A percentile compares a stretch with the other conserved stretches of the same genome.
phyloP scores from a whole-genome alignment of 2,888 invertebrate species.

The Scaptomyza tumidula region DNA sequence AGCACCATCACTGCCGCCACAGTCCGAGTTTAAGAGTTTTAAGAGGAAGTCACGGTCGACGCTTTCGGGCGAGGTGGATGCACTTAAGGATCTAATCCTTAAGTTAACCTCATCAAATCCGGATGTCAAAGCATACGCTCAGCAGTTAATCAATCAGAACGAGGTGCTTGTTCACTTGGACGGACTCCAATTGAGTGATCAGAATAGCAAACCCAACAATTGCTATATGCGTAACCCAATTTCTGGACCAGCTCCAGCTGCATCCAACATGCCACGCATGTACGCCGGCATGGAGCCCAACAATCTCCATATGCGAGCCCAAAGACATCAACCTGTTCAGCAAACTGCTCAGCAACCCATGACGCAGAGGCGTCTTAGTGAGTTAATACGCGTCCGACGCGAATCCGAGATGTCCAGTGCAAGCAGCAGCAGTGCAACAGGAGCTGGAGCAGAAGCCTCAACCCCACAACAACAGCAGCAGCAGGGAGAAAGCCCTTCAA shows the following conservation, averaged over 20 bases:
- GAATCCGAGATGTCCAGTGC: constrained; percentile 64
- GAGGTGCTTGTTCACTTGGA: constrained; percentile 60
- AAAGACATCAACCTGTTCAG: not conserved
- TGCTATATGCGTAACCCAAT: not conserved
- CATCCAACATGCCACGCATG: constrained; percentile 27
- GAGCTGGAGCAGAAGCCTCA: not conserved
- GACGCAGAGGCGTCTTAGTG: not conserved
- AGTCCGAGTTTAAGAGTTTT: not conserved
- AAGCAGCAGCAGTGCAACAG: constrained; percentile 44
- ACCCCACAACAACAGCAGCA: constrained; percentile 10
- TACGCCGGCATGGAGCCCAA: constrained; percentile 43
- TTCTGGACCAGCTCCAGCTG: not conserved
- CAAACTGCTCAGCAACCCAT: not conserved
- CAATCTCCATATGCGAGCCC: constrained; percentile 8
- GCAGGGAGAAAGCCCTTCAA: not conserved
- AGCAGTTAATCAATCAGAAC: constrained; percentile 53
- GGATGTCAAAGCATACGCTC: constrained; percentile 45
- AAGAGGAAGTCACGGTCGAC: constrained; percentile 32
- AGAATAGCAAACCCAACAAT: not conserved
- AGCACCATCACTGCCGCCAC: not conserved
- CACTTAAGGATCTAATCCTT: constrained; percentile 57
- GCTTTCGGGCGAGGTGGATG: constrained; percentile 58
- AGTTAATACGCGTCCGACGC: constrained; percentile 11
- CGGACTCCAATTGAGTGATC: constrained; percentile 18
- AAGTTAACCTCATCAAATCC: constrained; percentile 35